Base-by-base conservation (phyloP, 2,888 invertebrate genomes). In the Lasioglossum pauxillum region DNA sequence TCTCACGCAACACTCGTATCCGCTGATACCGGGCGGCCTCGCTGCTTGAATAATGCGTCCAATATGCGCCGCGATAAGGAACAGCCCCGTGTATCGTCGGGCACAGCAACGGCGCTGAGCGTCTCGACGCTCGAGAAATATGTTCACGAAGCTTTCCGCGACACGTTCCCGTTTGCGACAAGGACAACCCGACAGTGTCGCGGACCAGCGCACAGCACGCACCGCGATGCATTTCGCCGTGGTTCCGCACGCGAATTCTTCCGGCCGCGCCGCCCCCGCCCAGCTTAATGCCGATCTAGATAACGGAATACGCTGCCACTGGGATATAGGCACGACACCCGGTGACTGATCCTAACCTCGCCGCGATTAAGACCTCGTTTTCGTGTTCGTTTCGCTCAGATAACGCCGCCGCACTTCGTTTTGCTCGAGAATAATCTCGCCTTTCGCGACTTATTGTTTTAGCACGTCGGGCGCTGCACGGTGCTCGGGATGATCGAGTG, bases 11-110 rank as follows among this genome's bases (percentile, higher is more conserved):
- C 78, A 79, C 49, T 74, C 80, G 86, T 85, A 80, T 80, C 84
- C 80, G 82, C 82, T 84, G 87, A 90, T 85, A 85, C 76, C 44
- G n/a, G 5, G 3, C 83, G 35, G 27, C 46, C 57, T 27, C 67
- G 75, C 80, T 31, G 31, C 82, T 79, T 86, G 91, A 90, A 91
- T 90, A 90, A 90, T 90, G 88, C 60, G 60, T 60, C 60, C 60
- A 89, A 90, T 90, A 91, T 88, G 82, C 78, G 75, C 71, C 82
- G 83, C 78, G 90, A 90, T 91, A 90, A 91, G 88, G 80, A 83
- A 82, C 86, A 77, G 46, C 71, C 60, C 41, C 69, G 60, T 82
- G 84, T 86, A 83, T 78, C 84, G 72, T 78, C 60, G 46, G 16
- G 57, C 14, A 23, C n/a, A n/a, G 12, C 27, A 57, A 23, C 57